Percentiles rank a stretch among this genome's conserved stretches.
These are phyloP conservation scores for Campoplex capitator DNA, from an alignment of 2,888 invertebrate species.

Conservation along the genomic window DNA sequence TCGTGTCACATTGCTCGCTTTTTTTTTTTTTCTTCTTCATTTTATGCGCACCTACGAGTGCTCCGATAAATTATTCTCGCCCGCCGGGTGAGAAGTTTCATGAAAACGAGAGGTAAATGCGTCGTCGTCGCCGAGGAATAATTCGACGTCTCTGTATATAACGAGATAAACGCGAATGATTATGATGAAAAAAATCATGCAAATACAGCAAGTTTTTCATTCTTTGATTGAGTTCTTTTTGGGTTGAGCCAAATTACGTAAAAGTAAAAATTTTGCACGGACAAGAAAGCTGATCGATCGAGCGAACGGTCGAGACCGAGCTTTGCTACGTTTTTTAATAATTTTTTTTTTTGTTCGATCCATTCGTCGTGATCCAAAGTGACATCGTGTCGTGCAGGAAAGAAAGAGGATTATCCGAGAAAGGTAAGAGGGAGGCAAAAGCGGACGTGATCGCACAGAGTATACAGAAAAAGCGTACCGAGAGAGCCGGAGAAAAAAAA, in stretches of 20 bases:
- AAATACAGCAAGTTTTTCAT: neutral
- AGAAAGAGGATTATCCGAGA: neutral
- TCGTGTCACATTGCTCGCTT: neutral
- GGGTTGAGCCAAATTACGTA: too few relatives aligned
- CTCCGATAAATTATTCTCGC: constrained; percentile 25
- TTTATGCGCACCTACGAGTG: neutral
- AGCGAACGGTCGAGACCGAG: neutral
- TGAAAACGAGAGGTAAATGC: neutral
- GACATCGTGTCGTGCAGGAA: neutral
- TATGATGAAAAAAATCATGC: neutral
- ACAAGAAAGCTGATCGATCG: too few relatives aligned
- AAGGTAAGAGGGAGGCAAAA: neutral
- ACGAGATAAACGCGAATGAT: neutral
- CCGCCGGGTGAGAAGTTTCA: neutral
- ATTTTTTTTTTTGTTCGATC: neutral
- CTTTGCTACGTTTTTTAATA: neutral
- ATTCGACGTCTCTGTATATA: too few relatives aligned
- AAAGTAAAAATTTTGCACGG: too few relatives aligned
- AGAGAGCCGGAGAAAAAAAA: constrained; percentile 15
- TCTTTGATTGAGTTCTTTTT: too few relatives aligned
- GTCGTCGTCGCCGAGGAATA: neutral
- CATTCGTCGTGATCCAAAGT: neutral
- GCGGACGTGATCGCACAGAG: constrained; percentile 18
- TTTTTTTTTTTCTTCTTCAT: neutral
- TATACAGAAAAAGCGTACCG: constrained; percentile 1